Evolutionary conservation across 2,113 vertebrate genomes (phyloP), one percentile per base, ranked within the genome.

Genomic region (Chunga burmeisteri): DNA sequence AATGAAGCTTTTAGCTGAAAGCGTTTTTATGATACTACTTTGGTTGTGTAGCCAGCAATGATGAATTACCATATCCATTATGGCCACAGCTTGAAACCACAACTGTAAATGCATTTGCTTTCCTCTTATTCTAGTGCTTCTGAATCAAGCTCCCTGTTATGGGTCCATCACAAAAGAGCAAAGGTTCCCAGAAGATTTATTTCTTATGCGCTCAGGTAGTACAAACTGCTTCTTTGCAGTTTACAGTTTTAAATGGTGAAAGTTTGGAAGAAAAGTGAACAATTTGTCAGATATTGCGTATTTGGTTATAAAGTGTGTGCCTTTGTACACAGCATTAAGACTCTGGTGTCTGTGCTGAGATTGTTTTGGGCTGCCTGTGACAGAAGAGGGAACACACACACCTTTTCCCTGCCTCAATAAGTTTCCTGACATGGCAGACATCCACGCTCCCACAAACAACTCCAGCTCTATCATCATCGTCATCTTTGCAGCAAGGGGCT

Each of bases 1-100:
- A 87, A 94, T 53, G 40, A 91, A 93, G 93, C 91, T 95, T 96
- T 95, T 95, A 96, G 92, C 89, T 91, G 78, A 87, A 93, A 95
- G 86, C 8, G 2, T 91, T 96, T 95, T 94, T 95, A 87, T 87
- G 89, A 63, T 79, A 52, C 46, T 56, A 13, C 83, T 93, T 91
- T 7, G 26, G 61, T 67, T 91, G 46, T 38, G 36, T 36, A 91
- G 89, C 84, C 70, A 79, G 86, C 27, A 65, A 34, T 93, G 84
- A 95, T 68, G 81, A 95, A 95, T 91, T 93, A 93, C 62, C 61
- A 79, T 81, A 71, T 71, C 89, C 73, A 91, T 93, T 87, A 94
- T 18, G 44, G 58, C 84, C 84, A 72, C 86, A 93, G 87, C 89
- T 91, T 91, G 93, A 96, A 96, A 91, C 55, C 61, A 79, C 46